Evolutionary conservation across 1,140 invertebrate genomes (phyloP), one percentile per base, ranked within the genome.

Genomic region (Papilio glaucus): DNA sequence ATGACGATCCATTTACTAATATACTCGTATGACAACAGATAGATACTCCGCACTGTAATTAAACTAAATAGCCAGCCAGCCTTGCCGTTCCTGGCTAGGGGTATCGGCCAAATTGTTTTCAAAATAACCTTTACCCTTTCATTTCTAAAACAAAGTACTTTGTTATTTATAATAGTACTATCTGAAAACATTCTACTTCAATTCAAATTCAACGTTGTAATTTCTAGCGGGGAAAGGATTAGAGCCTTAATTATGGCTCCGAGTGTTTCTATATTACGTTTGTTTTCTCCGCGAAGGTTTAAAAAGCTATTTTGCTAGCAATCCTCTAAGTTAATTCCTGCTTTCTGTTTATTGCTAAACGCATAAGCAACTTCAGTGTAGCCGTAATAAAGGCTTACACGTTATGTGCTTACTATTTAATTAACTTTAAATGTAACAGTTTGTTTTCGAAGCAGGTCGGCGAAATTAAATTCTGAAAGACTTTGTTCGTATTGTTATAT

Each of bases 321-420:
- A 57, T 57, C 49, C 49, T 57, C 49, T 12, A 57, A 26, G 49
- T 57, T 57, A 57, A 57, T n/a, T n/a, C n/a, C n/a, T n/a, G n/a
- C 49, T 57, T 57, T 57, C 49, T 24, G 49, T 21, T 57, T 24
- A 57, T 57, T 57, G 49, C 49, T 57, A 24, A 24, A 24, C 24
- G 21, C 21, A 57, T 57, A 57, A 57, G 21, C 49, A 24, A 21
- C 49, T 18, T 57, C 49, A 12, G 21, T 24, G 49, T 12, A 57
- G 49, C 49, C 21, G 49, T 24, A 24, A 57, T 57, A 57, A 57
- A 57, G 49, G 49, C 49, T 57, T 57, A 57, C 15, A 57, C 29
- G 29, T 49, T 21, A 21, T 49, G 18, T 57, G 24, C 49, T 57
- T 57, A 57, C 49, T 26, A 57, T 57, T 26, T 57, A 57, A 57